Evolutionary conservation across 2,888 invertebrate genomes (phyloP).

Genomic region (Athalia rosae): DNA sequence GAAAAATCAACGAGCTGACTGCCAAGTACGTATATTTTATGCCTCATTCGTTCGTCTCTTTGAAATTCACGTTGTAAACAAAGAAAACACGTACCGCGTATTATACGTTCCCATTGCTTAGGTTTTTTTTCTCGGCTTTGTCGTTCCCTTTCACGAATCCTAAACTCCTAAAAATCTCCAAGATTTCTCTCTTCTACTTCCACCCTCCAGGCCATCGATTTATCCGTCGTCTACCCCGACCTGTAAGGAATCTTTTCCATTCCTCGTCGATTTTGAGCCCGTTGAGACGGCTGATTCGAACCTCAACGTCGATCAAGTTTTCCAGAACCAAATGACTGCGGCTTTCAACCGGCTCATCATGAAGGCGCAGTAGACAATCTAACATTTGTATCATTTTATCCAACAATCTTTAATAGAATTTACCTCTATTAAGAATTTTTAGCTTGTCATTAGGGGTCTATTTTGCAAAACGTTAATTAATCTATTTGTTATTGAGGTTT

Average conservation of each 20-base stretch:
- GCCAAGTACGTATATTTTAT: slow-evolving; percentile 83
- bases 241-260: slow-evolving; percentile 5
- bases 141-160: not conserved
- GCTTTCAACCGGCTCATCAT: slow-evolving; percentile 35
- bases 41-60: not conserved
- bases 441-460: too few relatives aligned
- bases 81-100: not conserved
- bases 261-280: not conserved
- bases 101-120: slow-evolving; percentile 3
- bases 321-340: slow-evolving; percentile 32
- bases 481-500: too few relatives aligned
- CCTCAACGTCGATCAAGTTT: slow-evolving; percentile 6
- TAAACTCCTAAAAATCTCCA: slow-evolving; percentile 17
- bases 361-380: not conserved
- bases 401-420: not conserved
- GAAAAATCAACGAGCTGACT: slow-evolving; percentile 91
- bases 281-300: not conserved
- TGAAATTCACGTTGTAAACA: not conserved
- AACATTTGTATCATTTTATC: not conserved
- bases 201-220: not conserved
- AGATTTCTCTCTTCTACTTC: not conserved
- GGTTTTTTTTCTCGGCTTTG: slow-evolving; percentile 1
- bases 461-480: too few relatives aligned
- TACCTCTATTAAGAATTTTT: too few relatives aligned
- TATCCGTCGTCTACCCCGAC: not conserved